Conservation (phyloP, 2,797 vertebrate genomes). For the Furcifer pardalis region DNA sequence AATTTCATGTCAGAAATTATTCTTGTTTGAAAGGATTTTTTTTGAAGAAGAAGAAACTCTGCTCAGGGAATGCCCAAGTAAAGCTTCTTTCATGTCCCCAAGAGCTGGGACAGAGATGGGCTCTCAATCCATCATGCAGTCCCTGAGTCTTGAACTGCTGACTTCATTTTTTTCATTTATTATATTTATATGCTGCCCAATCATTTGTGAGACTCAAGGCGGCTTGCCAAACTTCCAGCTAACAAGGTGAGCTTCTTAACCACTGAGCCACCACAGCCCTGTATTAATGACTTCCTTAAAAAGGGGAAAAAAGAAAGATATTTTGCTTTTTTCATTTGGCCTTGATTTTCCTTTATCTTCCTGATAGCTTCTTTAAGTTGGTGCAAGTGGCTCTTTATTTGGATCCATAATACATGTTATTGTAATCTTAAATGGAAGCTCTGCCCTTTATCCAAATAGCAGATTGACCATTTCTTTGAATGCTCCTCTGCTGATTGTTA, state of each 20-base stretch:
- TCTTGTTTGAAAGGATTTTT: no score
- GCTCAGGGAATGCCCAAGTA: no score
- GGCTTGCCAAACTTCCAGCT: no score
- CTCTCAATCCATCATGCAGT: no score
- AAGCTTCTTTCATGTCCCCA: no score
- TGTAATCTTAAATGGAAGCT: background rate
- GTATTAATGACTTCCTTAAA: conserved; percentile 54
- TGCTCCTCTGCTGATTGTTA: background rate
- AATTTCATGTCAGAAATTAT: no score
- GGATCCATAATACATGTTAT: background rate
- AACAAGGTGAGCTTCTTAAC: conserved; percentile 42
- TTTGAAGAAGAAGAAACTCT: no score
- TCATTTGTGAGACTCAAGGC: no score
- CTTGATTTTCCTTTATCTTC: conserved; percentile 35
- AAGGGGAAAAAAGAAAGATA: conserved; percentile 23
- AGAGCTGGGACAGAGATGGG: no score
- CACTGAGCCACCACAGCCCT: conserved; percentile 21
- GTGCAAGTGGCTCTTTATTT: conserved; percentile 35
- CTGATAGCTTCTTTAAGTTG: conserved; percentile 46
- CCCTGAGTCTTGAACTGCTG: no score
- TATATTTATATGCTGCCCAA: no score
- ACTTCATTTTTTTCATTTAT: no score
- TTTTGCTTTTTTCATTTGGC: conserved; percentile 35
- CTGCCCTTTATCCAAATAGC: background rate
- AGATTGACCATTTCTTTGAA: background rate